Conservation (phyloP, 1,140 invertebrate species). For the Penaeus japonicus region DNA sequence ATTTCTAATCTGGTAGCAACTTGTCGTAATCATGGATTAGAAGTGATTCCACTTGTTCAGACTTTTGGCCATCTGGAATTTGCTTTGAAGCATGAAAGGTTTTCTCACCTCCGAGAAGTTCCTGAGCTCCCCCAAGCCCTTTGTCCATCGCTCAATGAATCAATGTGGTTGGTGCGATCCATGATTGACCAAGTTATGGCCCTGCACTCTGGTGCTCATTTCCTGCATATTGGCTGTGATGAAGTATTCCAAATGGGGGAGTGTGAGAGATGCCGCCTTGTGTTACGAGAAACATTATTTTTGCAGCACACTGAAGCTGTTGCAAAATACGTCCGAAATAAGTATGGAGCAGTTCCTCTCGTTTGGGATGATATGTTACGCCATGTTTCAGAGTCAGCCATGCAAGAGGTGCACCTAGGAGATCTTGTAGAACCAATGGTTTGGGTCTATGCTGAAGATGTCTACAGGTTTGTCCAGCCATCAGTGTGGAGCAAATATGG, state of each 20-base stretch:
- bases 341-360: constrained; percentile 69
- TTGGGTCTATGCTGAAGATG: constrained; percentile 78
- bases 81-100: constrained; percentile 82
- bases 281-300: constrained; percentile 65
- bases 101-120: constrained; percentile 79
- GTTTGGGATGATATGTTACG: constrained; percentile 97
- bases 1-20: constrained; percentile 72
- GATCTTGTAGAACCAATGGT: constrained; percentile 84
- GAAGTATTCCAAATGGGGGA: constrained; percentile 79
- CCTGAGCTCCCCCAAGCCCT: constrained; percentile 80
- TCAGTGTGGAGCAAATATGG: constrained; percentile 82
- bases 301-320: constrained; percentile 63
- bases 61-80: constrained; percentile 96
- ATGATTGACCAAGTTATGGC: constrained; percentile 85
- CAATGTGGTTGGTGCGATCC: constrained; percentile 74
- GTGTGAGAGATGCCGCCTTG: constrained; percentile 75
- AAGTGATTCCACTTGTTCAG: constrained; percentile 91
- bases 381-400: constrained; percentile 67
- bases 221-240: constrained; percentile 73
- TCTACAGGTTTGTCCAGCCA: constrained; percentile 69
- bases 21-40: constrained; percentile 74
- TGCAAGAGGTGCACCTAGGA: constrained; percentile 74
- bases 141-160: constrained; percentile 80
- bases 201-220: constrained; percentile 65
- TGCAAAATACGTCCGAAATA: constrained; percentile 64